Conservation (phyloP, 2,797 vertebrate genomes). For the Holocentrus rufus region DNA sequence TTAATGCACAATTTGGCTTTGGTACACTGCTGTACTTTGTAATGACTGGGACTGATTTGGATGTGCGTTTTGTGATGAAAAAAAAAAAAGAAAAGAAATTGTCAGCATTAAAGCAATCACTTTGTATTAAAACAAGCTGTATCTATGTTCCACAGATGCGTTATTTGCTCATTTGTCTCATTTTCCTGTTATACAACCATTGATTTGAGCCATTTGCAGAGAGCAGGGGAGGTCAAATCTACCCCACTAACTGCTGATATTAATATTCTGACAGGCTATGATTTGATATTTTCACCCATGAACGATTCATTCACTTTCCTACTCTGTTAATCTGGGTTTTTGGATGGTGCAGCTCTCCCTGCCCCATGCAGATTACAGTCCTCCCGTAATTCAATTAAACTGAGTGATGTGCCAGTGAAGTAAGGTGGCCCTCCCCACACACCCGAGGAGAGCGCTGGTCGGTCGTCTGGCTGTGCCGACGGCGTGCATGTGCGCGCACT, state of each 20-base stretch:
- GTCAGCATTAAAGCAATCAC: background rate
- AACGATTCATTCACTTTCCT: conserved; percentile 49
- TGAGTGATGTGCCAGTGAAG: conserved; percentile 45
- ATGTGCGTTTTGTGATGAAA: background rate
- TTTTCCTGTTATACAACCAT: background rate
- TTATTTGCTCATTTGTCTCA: background rate
- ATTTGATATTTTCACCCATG: conserved; percentile 18
- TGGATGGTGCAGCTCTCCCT: conserved; percentile 19
- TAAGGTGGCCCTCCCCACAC: conserved; percentile 26
- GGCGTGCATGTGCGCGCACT: conserved; percentile 5
- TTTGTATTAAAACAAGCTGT: conserved; percentile 2
- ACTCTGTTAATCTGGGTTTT: conserved; percentile 37
- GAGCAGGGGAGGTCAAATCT: conserved; percentile 4
- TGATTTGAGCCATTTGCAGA: conserved; percentile 8
- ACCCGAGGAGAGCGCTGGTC: conserved; percentile 36
- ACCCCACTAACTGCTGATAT: conserved; percentile 25
- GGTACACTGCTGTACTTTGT: conserved; percentile 23
- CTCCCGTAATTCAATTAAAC: conserved; percentile 46
- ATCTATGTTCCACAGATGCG: background rate
- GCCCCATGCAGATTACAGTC: conserved; percentile 11
- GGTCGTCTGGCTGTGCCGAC: conserved; percentile 44
- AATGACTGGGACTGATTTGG: conserved; percentile 9
- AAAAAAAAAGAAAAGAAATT: conserved; percentile 12
- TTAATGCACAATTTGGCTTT: conserved; percentile 47
- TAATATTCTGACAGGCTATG: conserved; percentile 35